Base-by-base conservation (phyloP, 2,113 vertebrate species). In the Ceyx melanurus region DNA sequence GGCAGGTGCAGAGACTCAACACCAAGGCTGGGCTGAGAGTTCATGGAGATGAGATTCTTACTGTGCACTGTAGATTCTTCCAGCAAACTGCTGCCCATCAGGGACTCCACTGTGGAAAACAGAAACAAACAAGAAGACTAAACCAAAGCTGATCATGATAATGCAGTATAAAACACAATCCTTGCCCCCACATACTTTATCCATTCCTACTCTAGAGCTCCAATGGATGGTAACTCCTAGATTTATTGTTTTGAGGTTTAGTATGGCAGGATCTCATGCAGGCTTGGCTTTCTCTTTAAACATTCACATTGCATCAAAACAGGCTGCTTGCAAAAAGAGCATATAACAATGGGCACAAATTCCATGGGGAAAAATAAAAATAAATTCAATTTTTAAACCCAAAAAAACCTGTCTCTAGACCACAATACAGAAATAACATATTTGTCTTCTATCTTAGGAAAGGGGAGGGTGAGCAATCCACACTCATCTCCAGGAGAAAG, bases 31-130 rank as follows among this genome's bases (percentile, higher is more conserved):
- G 98, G 89, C 88, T 98, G 97, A 91, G 97, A 98, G 84, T 98
- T 98, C 98, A 99, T 97, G 97, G 98, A 97, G 93, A 98, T 98
- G 97, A 99, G 97, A 88, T 97, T 96, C 92, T 98, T 98, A 92
- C 94, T 97, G 14, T 97, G 97, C 81, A 98, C 98, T 57, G 98
- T 97, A 21, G 98, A 98, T 58, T 98, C 99, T 97, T 99, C 99
- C 95, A 99, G 97, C 96, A 99, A 97, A 96, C 98, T 99, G 97
- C 99, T 99, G 74, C 99, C 99, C 96, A 99, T 98, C 87, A 99
- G 97, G 28, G 98, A 98, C 86, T 99, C 99, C 94, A 97, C 98
- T 98, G 97, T 25, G 95, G 58, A 13, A 92, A 86, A 91, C 85
- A 28, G 85, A 50, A 25, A 2, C 43, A 45, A 17, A 5, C 15